These are phyloP conservation scores for Zhuqinia jingwanae DNA, from an alignment of 2,888 invertebrate genomes.

Conservation along the genomic window DNA sequence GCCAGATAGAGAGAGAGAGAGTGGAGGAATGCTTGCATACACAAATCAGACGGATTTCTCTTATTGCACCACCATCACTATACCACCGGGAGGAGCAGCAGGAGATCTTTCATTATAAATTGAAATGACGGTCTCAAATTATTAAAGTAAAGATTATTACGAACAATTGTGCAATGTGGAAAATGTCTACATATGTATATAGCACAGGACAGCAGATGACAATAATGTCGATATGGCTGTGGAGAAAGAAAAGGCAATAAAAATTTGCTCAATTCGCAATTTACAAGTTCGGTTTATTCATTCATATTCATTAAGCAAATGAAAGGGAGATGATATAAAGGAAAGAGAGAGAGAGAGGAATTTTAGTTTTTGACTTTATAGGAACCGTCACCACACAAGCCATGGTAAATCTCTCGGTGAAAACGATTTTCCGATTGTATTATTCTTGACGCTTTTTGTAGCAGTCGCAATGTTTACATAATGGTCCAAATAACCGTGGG, in stretches of 20 bases:
- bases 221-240: background rate
- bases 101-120: constrained; percentile 15
- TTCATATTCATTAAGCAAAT: background rate
- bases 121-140: constrained; percentile 2
- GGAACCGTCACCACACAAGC: background rate
- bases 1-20: too few species aligned
- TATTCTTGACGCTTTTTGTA: constrained; percentile 24
- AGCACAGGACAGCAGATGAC: background rate
- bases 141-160: constrained; percentile 1
- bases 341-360: constrained; percentile 12
- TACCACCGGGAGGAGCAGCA: background rate
- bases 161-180: background rate
- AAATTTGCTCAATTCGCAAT: constrained; percentile 18
- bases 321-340: background rate
- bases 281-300: background rate
- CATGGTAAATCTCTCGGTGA: background rate
- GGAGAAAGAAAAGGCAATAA: background rate
- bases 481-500: constrained; percentile 23
- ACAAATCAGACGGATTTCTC: background rate
- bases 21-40: background rate
- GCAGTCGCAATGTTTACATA: constrained; percentile 22
- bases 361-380: background rate
- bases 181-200: background rate
- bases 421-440: constrained; percentile 13
- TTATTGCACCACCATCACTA: background rate